phyloP scores from a whole-genome alignment of 2,888 invertebrate genomes.

The Dexiosoma caninum region DNA sequence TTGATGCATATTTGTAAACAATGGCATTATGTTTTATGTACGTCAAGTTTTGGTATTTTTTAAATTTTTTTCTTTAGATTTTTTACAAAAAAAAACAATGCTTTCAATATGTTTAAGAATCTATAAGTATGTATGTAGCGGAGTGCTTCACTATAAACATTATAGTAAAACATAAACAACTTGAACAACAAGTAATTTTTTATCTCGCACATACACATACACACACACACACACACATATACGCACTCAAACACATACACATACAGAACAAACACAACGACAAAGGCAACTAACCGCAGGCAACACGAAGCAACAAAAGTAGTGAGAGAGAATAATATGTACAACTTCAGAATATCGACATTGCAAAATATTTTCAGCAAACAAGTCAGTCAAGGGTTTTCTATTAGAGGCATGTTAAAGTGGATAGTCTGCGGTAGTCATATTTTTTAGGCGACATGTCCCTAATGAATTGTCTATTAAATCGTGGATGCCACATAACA shows the following conservation, averaged over 20 bases:
- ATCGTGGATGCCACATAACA: too few relatives aligned
- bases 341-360: background rate
- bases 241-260: background rate
- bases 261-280: background rate
- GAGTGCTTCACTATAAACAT: background rate
- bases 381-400: too few relatives aligned
- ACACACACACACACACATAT: constrained; percentile 8
- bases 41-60: constrained; percentile 39
- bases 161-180: constrained; percentile 11
- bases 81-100: background rate
- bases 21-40: constrained; percentile 54
- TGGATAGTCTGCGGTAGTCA: too few relatives aligned
- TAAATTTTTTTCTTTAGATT: background rate
- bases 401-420: too few relatives aligned
- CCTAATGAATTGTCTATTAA: too few relatives aligned
- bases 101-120: background rate
- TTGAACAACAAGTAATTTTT: constrained; percentile 35
- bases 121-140: too few relatives aligned
- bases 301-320: background rate
- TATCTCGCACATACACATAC: background rate
- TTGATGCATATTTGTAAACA: constrained; percentile 59
- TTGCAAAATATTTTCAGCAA: too few relatives aligned
- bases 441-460: too few relatives aligned
- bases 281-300: constrained; percentile 1
- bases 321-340: background rate